Percentiles rank a stretch among this genome's conserved stretches.
Conservation (phyloP, 2,888 invertebrate species). For the Tenthredo notha region DNA sequence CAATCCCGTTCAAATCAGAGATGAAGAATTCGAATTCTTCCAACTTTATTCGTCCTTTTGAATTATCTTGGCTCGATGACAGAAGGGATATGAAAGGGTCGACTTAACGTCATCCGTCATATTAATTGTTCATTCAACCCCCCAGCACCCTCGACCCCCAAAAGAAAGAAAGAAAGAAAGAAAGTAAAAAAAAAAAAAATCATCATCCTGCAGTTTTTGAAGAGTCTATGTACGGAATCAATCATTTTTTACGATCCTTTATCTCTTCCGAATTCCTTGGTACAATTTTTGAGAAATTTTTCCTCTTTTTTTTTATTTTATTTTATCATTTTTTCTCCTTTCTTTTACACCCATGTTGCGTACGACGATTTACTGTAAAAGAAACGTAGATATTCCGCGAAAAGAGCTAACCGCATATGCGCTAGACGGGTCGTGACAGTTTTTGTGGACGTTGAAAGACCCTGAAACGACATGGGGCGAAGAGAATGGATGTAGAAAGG, state of each 20-base stretch:
- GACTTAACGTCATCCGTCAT: background rate
- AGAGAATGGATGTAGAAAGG: conserved; percentile 35
- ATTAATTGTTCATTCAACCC: conserved; percentile 15
- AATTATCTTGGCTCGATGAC: background rate
- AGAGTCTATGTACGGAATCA: background rate
- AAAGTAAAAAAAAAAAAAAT: background rate
- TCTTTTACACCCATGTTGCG: background rate
- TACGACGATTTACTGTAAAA: background rate
- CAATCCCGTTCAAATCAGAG: conserved; percentile 12
- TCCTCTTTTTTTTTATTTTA: background rate
- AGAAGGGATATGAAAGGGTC: background rate
- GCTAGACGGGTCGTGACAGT: conserved; percentile 29
- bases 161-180: background rate
- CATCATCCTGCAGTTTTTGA: background rate
- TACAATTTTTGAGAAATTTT: conserved; percentile 5
- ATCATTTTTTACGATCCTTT: conserved; percentile 6
- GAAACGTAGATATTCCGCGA: background rate
- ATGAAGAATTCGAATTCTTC: background rate
- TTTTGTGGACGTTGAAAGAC: conserved; percentile 27
- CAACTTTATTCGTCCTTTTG: background rate
- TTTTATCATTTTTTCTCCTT: background rate
- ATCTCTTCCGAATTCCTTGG: background rate
- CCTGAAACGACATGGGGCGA: conserved; percentile 29
- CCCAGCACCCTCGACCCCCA: too few species aligned
- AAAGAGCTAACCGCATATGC: conserved; percentile 27